Percentiles rank a stretch among this genome's conserved stretches.
These are phyloP conservation scores for Sphaerodactylus townsendi DNA, from an alignment of 2,113 vertebrate species.

Conservation along the genomic window DNA sequence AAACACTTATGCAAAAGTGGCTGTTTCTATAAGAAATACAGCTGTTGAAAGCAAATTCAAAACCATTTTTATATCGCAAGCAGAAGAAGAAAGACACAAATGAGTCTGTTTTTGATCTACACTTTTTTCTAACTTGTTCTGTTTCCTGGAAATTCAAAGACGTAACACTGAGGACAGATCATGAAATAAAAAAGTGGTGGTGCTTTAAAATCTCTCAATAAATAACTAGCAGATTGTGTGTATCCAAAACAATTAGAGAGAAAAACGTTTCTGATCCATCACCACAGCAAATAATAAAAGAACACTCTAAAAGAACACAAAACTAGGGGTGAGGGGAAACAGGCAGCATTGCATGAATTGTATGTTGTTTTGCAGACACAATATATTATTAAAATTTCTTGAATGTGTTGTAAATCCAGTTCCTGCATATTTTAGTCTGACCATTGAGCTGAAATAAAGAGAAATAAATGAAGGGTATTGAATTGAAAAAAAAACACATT, in stretches of 20 bases:
- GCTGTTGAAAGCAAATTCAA: neutral
- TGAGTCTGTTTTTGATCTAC: neutral
- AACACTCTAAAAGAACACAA: neutral
- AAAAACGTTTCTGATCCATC: neutral
- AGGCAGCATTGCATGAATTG: neutral
- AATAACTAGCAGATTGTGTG: constrained; percentile 2
- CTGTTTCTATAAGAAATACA: neutral
- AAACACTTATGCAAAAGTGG: neutral
- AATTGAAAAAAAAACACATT: neutral
- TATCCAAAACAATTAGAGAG: neutral
- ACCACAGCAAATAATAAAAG: neutral
- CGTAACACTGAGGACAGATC: neutral
- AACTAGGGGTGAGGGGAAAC: neutral
- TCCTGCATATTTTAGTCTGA: neutral
- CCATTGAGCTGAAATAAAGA: neutral
- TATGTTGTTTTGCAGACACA: neutral
- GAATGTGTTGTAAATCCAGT: neutral
- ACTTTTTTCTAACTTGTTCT: neutral
- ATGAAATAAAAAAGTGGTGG: neutral
- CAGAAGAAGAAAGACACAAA: constrained; percentile 9
- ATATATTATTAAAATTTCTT: neutral
- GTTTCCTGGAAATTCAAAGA: neutral
- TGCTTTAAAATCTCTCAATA: neutral
- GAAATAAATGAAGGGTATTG: neutral
- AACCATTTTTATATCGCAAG: neutral